Evolutionary conservation across 2,113 vertebrate species (phyloP).

Genomic region (Chamaetylas fuelleborni): DNA sequence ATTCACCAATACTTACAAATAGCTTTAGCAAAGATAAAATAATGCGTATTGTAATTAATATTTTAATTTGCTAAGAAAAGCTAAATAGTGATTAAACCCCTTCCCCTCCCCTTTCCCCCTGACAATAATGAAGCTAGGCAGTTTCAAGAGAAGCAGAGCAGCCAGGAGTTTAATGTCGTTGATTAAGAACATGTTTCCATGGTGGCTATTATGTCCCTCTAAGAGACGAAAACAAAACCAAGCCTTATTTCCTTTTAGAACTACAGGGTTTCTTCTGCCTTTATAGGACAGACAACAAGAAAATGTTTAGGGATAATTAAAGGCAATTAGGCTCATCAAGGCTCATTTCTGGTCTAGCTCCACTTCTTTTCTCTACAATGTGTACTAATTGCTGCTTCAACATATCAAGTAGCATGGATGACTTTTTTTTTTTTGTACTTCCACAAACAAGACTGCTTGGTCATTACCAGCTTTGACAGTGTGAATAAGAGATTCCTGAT

Average conservation of each 20-base stretch:
- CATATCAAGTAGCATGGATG: slow-evolving; percentile 48
- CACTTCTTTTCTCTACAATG: slow-evolving; percentile 57
- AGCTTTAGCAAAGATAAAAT: slow-evolving; percentile 76
- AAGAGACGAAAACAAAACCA: slow-evolving; percentile 73
- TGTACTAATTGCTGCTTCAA: slow-evolving; percentile 71
- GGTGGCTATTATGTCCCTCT: slow-evolving; percentile 71
- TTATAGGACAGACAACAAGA: slow-evolving; percentile 70
- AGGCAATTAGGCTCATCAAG: slow-evolving; percentile 77
- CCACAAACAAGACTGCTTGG: slow-evolving; percentile 61
- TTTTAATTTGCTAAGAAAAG: slow-evolving; percentile 78
- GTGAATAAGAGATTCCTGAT: slow-evolving; percentile 58
- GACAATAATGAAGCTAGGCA: slow-evolving; percentile 74
- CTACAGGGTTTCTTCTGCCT: slow-evolving; percentile 71
- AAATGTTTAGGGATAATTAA: slow-evolving; percentile 78
- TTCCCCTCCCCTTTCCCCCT: slow-evolving; percentile 50
- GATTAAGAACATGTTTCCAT: slow-evolving; percentile 77
- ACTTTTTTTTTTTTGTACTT: slow-evolving; percentile 38
- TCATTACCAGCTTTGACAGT: slow-evolving; percentile 61
- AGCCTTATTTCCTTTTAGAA: slow-evolving; percentile 73
- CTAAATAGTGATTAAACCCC: slow-evolving; percentile 70
- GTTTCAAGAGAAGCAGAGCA: slow-evolving; percentile 71
- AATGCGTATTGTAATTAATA: slow-evolving; percentile 78
- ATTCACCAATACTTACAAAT: slow-evolving; percentile 58
- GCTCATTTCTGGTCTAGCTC: slow-evolving; percentile 56
- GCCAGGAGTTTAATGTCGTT: slow-evolving; percentile 75